Conservation (phyloP, 2,888 invertebrate species). For the Dolomedes plantarius region DNA sequence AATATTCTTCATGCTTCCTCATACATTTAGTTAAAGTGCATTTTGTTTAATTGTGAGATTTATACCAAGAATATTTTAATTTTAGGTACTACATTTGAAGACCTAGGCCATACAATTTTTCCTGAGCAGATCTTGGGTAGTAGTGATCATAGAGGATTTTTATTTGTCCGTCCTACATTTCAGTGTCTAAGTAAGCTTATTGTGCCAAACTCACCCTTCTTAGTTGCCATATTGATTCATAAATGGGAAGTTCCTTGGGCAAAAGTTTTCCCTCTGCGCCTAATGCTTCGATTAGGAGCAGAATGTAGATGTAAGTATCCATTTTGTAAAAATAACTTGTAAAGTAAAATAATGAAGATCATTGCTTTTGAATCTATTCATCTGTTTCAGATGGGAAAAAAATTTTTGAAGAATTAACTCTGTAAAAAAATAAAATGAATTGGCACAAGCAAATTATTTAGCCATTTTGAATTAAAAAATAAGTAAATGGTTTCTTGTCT, state of each 20-base stretch:
- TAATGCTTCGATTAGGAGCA: conserved; percentile 87
- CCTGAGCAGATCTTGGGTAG: conserved; percentile 81
- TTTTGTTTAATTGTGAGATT: not conserved
- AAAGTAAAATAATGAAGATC: too few species aligned
- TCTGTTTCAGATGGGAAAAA: not conserved
- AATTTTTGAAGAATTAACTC: not conserved
- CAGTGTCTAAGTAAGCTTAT: conserved; percentile 87
- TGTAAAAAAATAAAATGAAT: not conserved
- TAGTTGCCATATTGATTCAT: conserved; percentile 87
- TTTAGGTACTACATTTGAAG: conserved; percentile 77
- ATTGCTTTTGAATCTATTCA: not conserved
- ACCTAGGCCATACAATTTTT: conserved; percentile 77
- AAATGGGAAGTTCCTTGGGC: conserved; percentile 90
- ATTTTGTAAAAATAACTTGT: too few species aligned
- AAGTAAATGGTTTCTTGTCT: too few species aligned
- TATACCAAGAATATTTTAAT: too few species aligned
- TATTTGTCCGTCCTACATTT: conserved; percentile 87
- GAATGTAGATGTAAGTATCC: conserved; percentile 83
- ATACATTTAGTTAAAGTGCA: not conserved
- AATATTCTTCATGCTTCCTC: conserved; percentile 1
- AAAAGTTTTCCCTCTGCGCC: conserved; percentile 83
- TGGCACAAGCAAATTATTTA: too few species aligned
- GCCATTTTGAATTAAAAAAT: too few species aligned
- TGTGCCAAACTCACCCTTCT: conserved; percentile 84
- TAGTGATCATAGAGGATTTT: conserved; percentile 86